Conservation (phyloP, 1,140 invertebrate species). For the Vollenhovia emeryi region DNA sequence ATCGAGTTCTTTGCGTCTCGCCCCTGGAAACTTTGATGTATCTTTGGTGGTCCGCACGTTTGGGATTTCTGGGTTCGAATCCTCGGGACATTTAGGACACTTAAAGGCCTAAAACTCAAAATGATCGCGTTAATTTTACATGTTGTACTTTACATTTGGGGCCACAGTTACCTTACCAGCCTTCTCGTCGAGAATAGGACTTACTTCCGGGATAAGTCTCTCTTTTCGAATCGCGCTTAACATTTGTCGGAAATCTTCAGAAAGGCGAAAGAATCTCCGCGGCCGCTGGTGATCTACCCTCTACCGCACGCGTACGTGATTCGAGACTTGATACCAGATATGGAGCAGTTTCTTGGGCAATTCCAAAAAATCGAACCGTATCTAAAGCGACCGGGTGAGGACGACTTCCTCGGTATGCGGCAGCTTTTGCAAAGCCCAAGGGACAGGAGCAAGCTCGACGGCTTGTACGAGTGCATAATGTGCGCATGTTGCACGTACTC, state of each 20-base stretch:
- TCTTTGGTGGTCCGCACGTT: background rate
- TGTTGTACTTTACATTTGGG: background rate
- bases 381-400: constrained; percentile 90
- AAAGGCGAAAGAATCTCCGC: constrained; percentile 80
- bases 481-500: constrained; percentile 90
- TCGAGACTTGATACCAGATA: constrained; percentile 95
- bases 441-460: constrained; percentile 91
- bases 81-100: background rate
- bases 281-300: constrained; percentile 92
- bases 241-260: constrained; percentile 54
- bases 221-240: background rate
- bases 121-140: background rate
- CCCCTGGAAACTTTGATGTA: background rate
- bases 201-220: background rate
- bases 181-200: background rate
- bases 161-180: background rate
- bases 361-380: constrained; percentile 95
- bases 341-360: constrained; percentile 95
- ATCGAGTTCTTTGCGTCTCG: background rate
- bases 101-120: background rate
- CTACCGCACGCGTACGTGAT: constrained; percentile 97
- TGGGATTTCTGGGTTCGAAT: background rate
- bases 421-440: constrained; percentile 89
- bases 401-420: constrained; percentile 84
- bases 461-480: constrained; percentile 92